Evolutionary conservation across 2,113 vertebrate genomes (phyloP), one percentile per base, ranked within the genome.

Genomic region (Pachyramphus minor): DNA sequence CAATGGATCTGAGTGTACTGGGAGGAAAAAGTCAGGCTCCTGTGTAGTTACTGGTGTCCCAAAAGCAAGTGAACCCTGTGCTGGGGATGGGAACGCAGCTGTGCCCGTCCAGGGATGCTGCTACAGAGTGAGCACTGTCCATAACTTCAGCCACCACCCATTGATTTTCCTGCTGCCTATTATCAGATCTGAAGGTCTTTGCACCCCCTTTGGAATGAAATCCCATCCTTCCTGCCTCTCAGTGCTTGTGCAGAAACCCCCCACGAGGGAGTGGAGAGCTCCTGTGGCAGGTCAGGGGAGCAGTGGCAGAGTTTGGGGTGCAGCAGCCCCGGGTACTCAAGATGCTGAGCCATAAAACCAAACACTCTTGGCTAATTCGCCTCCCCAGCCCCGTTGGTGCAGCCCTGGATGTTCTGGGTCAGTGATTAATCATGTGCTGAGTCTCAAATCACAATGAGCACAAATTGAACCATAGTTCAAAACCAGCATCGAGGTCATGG

Each of bases 401-500:
- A 49, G 42, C 10, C 44, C 89, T 21, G 87, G 3, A 12, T 13
- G 31, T 47, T 83, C 55, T 1, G 3, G 88, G 62, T 22, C 0
- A 0, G 15, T 52, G 90, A 95, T 96, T 82, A 78, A 95, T 95
- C 73, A 27, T 0, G 20, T 11, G 81, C 83, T 16, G 52, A 27
- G 85, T 9, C 72, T 75, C 50, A 55, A 78, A 77, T 19, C 75
- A 88, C 87, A 80, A 59, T 6, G 41, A 82, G 66, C 7, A 55
- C 79, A 83, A 96, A 95, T 77, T 90, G 91, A 94, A 79, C 92
- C 22, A 28, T 59, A 80, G 87, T n/a, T 92, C 96, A 97, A 66
- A 84, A 55, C 58, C 89, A 78, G 8, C 87, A 24, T 53, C 3
- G 87, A 68, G 91, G 89, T 83, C 89, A 67, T 12, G 72, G 58